phyloP scores from a whole-genome alignment of 2,113 vertebrate genomes.

The Regulus satrapa region DNA sequence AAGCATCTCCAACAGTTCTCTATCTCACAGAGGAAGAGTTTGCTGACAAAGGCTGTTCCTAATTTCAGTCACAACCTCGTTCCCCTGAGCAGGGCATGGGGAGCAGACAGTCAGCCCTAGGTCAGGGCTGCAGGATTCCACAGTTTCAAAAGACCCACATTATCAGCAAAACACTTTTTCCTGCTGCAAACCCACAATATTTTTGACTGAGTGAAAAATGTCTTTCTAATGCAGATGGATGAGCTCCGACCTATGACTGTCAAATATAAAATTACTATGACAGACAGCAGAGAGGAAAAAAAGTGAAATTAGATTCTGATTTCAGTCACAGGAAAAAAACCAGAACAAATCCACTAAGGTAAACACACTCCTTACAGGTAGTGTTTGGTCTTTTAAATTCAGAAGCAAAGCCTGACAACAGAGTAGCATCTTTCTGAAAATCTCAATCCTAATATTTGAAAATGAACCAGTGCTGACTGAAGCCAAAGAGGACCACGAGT shows the following conservation, averaged over 20 bases:
- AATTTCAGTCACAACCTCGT: neutral
- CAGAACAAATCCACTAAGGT: neutral
- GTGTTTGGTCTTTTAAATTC: neutral
- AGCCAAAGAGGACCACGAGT: neutral
- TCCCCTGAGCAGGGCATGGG: neutral
- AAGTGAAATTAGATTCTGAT: neutral
- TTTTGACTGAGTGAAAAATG: constrained; percentile 16
- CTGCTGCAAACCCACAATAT: neutral
- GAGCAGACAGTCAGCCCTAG: neutral
- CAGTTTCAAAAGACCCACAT: neutral
- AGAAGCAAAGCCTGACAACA: neutral
- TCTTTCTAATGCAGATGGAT: neutral
- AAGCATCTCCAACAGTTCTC: neutral
- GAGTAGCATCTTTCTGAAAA: neutral
- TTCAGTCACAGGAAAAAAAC: neutral
- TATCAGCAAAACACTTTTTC: neutral
- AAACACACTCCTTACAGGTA: neutral
- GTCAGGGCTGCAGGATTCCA: neutral
- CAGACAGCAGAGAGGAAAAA: neutral
- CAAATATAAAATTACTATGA: neutral
- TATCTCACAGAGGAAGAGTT: neutral
- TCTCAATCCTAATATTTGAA: neutral
- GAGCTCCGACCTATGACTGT: neutral
- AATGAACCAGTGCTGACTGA: neutral
- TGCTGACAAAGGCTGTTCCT: neutral